Evolutionary conservation across 2,888 invertebrate species (phyloP).

Genomic region (Sialis lutaria): DNA sequence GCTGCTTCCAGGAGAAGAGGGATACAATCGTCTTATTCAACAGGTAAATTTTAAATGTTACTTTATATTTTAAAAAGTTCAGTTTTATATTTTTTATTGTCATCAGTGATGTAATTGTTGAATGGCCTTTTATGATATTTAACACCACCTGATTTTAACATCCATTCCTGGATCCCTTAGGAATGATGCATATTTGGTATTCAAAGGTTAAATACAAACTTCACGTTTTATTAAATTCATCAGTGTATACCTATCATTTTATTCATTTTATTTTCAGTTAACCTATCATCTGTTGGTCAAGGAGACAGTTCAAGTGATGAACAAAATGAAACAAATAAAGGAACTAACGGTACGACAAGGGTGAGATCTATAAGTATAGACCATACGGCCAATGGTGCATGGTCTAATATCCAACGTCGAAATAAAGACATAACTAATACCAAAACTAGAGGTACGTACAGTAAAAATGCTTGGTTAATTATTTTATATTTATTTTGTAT

Average conservation of each 20-base stretch:
- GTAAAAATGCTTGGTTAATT: not conserved
- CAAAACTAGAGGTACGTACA: conserved; percentile 1
- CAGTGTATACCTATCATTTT: too few relatives aligned
- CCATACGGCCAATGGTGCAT: not conserved
- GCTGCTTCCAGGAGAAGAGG: conserved; percentile 19
- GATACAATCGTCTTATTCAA: conserved; percentile 24
- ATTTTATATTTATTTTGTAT: not conserved
- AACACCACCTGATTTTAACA: too few relatives aligned
- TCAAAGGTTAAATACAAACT: too few relatives aligned
- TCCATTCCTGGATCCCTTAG: too few relatives aligned
- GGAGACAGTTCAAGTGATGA: conserved; percentile 75
- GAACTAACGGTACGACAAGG: conserved; percentile 39
- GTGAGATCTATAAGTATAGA: conserved; percentile 18
- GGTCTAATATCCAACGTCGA: not conserved
- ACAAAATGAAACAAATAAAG: conserved; percentile 31
- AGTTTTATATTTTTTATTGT: too few relatives aligned
- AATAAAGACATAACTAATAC: not conserved
- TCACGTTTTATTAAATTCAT: too few relatives aligned
- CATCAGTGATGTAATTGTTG: too few relatives aligned
- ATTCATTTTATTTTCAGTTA: conserved; percentile 30
- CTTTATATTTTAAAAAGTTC: too few relatives aligned
- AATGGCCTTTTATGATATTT: too few relatives aligned
- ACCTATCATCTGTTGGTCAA: conserved; percentile 48
- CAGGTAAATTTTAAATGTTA: conserved; percentile 14
- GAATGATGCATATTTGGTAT: too few relatives aligned